Percentiles rank a stretch among this genome's conserved stretches.
Conservation (phyloP, 2,888 invertebrate species). For the Scelioninae gen. 1 region DNA sequence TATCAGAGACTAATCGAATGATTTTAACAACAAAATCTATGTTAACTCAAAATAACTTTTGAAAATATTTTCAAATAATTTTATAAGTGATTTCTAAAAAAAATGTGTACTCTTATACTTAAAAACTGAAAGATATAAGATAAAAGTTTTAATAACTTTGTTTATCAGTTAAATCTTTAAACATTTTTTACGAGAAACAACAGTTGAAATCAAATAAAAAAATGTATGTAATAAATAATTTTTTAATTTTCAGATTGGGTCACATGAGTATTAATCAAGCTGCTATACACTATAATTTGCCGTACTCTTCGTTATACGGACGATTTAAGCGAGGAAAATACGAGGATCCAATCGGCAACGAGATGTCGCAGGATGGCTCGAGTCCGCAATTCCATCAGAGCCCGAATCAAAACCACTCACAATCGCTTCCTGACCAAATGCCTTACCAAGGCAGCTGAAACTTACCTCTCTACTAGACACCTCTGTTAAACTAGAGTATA, state of each 20-base stretch:
- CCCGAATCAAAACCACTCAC: slow-evolving; percentile 83
- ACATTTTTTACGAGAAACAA: no score
- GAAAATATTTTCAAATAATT: no score
- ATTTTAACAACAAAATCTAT: no score
- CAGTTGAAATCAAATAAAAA: no score
- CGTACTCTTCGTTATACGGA: slow-evolving; percentile 95
- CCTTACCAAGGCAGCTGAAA: slow-evolving; percentile 84
- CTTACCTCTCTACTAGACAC: slow-evolving; percentile 83
- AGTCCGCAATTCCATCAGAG: slow-evolving; percentile 83
- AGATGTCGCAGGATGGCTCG: slow-evolving; percentile 83
- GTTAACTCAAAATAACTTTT: no score
- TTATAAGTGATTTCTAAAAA: no score
- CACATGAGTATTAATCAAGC: slow-evolving; percentile 98
- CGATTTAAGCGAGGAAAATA: slow-evolving; percentile 95
- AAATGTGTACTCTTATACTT: no score
- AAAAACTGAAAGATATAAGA: no score
- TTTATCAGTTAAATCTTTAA: no score
- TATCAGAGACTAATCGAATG: no score
- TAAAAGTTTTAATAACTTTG: no score
- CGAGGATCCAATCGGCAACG: slow-evolving; percentile 85
- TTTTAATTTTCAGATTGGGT: slow-evolving; percentile 90
- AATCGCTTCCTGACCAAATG: slow-evolving; percentile 84
- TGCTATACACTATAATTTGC: slow-evolving; percentile 95
- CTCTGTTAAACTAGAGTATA: slow-evolving; percentile 55
- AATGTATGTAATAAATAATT: no score